Evolutionary conservation across 2,113 vertebrate genomes (phyloP).

Genomic region (Zootoca vivipara): DNA sequence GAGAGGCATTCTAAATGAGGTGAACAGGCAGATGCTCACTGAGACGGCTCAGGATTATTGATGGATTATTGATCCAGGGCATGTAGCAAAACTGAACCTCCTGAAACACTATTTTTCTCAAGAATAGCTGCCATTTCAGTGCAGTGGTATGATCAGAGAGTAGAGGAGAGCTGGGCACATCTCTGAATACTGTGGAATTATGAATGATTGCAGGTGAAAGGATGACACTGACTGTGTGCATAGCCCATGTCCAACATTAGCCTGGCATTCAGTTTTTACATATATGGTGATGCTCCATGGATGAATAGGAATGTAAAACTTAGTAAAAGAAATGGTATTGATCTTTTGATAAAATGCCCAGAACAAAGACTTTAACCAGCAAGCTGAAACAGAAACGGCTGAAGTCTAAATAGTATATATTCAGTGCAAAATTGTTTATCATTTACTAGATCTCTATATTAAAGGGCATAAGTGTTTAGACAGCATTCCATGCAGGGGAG

Average conservation of each 20-base stretch:
- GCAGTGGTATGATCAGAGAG: conserved; percentile 19
- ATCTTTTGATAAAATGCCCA: conserved; percentile 16
- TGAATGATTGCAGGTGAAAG: not conserved
- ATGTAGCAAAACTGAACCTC: conserved; percentile 1
- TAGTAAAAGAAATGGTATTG: conserved; percentile 9
- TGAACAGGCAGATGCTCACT: conserved; percentile 14
- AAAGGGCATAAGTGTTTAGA: not conserved
- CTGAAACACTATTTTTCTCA: conserved; percentile 12
- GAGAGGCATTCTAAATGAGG: conserved; percentile 10
- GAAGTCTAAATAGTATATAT: conserved; percentile 29
- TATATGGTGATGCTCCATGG: conserved; percentile 28
- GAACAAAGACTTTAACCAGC: conserved; percentile 9
- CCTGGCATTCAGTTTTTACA: conserved; percentile 37
- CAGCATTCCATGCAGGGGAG: not conserved
- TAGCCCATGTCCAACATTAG: not conserved
- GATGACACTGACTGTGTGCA: not conserved
- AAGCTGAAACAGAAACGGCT: conserved; percentile 35
- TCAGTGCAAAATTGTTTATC: conserved; percentile 25
- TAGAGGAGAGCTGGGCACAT: not conserved
- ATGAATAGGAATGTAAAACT: conserved; percentile 10
- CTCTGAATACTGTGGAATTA: not conserved
- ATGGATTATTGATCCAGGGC: conserved; percentile 39
- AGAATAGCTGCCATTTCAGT: conserved; percentile 27
- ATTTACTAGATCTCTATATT: conserved; percentile 34
- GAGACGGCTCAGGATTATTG: conserved; percentile 30